Conservation (phyloP, 2,888 invertebrate species). For the Lasioglossum morio region DNA sequence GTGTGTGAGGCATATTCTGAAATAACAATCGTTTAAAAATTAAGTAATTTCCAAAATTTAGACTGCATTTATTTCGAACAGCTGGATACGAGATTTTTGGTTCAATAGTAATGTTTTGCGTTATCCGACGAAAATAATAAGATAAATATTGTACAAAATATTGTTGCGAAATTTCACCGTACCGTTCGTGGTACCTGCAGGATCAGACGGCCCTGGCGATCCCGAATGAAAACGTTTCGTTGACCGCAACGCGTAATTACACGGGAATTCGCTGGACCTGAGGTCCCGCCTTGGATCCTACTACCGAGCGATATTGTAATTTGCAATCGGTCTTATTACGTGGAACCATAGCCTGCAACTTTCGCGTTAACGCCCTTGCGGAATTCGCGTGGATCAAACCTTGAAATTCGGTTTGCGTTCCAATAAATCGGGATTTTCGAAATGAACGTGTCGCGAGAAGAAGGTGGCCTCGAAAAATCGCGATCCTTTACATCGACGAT, state of each 20-base stretch:
- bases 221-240: slow-evolving; percentile 42
- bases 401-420: neutral
- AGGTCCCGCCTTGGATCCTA: slow-evolving; percentile 10
- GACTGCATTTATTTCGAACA: neutral
- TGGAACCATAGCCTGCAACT: neutral
- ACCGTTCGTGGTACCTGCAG: neutral
- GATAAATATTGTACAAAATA: neutral
- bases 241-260: slow-evolving; percentile 44
- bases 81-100: neutral
- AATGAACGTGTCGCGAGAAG: neutral
- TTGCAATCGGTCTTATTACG: slow-evolving; percentile 27
- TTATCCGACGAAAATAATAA: neutral
- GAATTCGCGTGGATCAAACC: neutral
- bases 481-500: neutral
- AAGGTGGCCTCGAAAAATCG: neutral
- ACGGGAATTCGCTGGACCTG: slow-evolving; percentile 1
- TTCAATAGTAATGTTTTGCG: neutral
- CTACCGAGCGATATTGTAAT: slow-evolving; percentile 18
- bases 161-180: neutral
- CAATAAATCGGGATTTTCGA: neutral
- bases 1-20: too few relatives aligned
- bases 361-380: slow-evolving; percentile 3
- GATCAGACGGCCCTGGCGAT: slow-evolving; percentile 10
- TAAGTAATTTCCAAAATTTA: neutral
- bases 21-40: neutral